phyloP scores from a whole-genome alignment of 2,797 vertebrate species.

The Loriculus beryllinus region DNA sequence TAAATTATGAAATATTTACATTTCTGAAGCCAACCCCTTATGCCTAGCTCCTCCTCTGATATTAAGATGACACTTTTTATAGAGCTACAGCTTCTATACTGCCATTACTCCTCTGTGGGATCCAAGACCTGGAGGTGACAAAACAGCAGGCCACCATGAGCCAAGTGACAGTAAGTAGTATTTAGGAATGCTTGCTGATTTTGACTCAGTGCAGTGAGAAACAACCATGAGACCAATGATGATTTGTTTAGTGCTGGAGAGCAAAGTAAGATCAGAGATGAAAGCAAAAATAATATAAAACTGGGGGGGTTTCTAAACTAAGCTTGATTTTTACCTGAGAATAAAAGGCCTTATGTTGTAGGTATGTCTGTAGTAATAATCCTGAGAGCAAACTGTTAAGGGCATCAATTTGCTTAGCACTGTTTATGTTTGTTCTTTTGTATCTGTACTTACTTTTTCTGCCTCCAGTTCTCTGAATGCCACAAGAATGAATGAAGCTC shows the following conservation, averaged over 20 bases:
- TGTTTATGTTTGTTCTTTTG: not conserved
- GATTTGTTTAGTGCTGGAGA: not conserved
- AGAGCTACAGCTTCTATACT: constrained; percentile 34
- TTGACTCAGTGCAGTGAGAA: not conserved
- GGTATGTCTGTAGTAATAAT: not conserved
- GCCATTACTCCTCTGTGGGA: constrained; percentile 35
- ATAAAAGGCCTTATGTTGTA: not conserved
- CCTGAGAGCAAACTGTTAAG: not conserved
- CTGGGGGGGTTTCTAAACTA: not conserved
- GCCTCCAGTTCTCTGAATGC: not conserved
- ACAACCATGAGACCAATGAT: not conserved
- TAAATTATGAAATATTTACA: constrained; percentile 64
- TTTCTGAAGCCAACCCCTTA: constrained; percentile 60
- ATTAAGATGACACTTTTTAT: constrained; percentile 67
- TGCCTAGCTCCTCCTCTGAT: constrained; percentile 66
- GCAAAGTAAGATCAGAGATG: not conserved
- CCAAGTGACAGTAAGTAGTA: constrained; percentile 61
- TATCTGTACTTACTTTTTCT: not conserved
- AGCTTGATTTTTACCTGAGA: not conserved
- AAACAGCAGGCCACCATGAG: constrained; percentile 33
- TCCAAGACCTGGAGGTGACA: not conserved
- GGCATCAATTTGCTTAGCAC: not conserved
- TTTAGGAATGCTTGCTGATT: not conserved
- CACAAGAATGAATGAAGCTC: not conserved
- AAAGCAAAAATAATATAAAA: not conserved